These are phyloP conservation scores for Drosophila repleta DNA, from an alignment of 1,140 invertebrate species.

Conservation along the genomic window DNA sequence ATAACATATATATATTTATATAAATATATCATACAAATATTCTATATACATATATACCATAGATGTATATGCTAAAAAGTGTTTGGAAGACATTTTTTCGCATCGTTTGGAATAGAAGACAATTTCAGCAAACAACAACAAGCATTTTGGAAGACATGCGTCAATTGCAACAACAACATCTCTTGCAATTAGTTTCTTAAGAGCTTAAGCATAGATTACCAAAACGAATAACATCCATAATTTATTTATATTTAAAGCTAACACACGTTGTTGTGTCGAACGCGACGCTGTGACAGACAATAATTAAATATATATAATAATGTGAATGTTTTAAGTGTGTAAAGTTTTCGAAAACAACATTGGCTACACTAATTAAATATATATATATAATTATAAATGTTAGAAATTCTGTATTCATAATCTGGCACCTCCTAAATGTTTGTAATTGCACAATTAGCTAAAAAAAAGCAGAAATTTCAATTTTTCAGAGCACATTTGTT, in stretches of 20 bases:
- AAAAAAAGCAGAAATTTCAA: constrained; percentile 42
- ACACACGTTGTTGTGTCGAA: constrained; percentile 68
- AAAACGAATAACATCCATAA: constrained; percentile 35
- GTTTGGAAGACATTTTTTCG: constrained; percentile 83
- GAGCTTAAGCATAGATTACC: constrained; percentile 40
- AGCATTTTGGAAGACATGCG: constrained; percentile 82
- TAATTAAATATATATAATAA: constrained; percentile 70
- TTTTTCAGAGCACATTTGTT: constrained; percentile 78
- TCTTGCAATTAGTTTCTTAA: constrained; percentile 50
- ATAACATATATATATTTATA: constrained; percentile 28
- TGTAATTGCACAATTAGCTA: constrained; percentile 70
- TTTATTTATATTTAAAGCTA: constrained; percentile 54
- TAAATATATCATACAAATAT: constrained; percentile 27
- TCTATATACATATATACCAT: constrained; percentile 28
- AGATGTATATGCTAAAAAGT: constrained; percentile 50
- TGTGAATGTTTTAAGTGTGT: constrained; percentile 64
- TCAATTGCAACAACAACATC: constrained; percentile 53
- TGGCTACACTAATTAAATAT: constrained; percentile 38
- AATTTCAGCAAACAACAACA: constrained; percentile 58
- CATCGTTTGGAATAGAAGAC: constrained; percentile 67
- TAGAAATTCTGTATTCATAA: constrained; percentile 46
- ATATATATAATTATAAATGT: constrained; percentile 49
- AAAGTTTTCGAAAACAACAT: constrained; percentile 50
- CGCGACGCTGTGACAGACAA: constrained; percentile 83
- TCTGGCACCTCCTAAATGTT: constrained; percentile 60